A percentile compares a stretch with the other conserved stretches of the same genome.
phyloP scores from a whole-genome alignment of 2,888 invertebrate species.

The Drosophila rellima region DNA sequence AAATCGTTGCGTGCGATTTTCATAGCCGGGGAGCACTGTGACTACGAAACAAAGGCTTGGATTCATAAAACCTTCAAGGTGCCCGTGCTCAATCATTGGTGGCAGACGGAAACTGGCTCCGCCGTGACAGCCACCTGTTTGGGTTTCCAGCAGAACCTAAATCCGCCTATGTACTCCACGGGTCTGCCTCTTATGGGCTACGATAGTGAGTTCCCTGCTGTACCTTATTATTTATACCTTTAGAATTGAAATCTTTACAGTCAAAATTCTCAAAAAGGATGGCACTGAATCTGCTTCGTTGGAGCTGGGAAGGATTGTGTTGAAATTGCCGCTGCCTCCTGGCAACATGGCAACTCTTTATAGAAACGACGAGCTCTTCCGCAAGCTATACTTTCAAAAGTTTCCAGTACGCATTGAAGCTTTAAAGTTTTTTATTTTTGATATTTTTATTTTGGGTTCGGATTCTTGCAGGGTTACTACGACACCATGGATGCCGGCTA shows the following conservation, averaged over 20 bases:
- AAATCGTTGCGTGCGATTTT: constrained; percentile 91
- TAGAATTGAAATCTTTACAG: constrained; percentile 84
- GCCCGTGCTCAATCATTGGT: constrained; percentile 96
- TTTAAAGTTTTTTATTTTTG: neutral
- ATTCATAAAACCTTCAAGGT: constrained; percentile 90
- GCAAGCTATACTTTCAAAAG: constrained; percentile 92
- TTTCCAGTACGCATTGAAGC: constrained; percentile 89
- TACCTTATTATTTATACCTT: neutral
- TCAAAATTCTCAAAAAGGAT: constrained; percentile 89
- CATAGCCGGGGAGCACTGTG: constrained; percentile 97
- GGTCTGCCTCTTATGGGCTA: constrained; percentile 96
- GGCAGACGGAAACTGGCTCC: constrained; percentile 98
- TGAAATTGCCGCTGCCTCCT: constrained; percentile 95
- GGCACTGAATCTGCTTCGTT: constrained; percentile 89
- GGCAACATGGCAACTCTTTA: constrained; percentile 94
- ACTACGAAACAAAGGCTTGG: constrained; percentile 94
- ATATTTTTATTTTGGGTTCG: neutral
- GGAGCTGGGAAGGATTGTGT: constrained; percentile 93
- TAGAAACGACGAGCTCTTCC: constrained; percentile 92
- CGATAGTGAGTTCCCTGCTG: constrained; percentile 88
- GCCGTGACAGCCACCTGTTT: constrained; percentile 94
- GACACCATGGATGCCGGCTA: constrained; percentile 98
- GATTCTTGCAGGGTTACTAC: constrained; percentile 86
- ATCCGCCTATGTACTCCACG: constrained; percentile 91
- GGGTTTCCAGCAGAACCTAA: constrained; percentile 90